phyloP scores from a whole-genome alignment of 2,113 vertebrate species.

The Hemicordylus capensis region DNA sequence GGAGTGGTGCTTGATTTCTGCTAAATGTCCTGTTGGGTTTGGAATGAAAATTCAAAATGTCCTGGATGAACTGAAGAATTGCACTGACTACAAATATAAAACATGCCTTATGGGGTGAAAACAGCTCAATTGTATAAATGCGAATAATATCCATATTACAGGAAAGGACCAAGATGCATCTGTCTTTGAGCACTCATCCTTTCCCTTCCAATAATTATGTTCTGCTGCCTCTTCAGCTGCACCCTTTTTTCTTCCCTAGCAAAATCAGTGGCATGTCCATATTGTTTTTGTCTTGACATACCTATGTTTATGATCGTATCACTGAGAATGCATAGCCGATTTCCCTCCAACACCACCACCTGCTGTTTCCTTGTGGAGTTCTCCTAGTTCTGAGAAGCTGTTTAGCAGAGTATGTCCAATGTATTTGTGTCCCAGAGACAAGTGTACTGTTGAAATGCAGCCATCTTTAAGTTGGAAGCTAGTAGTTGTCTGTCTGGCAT shows the following conservation, averaged over 20 bases:
- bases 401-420: background rate
- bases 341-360: background rate
- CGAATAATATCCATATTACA: fast-evolving
- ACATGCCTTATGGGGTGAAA: background rate
- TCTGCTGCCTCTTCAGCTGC: background rate
- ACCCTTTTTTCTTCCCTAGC: background rate
- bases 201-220: background rate
- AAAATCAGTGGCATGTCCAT: background rate
- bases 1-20: background rate
- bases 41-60: background rate
- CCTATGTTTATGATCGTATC: background rate
- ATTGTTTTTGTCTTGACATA: too few relatives aligned
- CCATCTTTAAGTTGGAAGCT: background rate
- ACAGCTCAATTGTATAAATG: background rate
- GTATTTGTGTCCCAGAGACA: background rate
- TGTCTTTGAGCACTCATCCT: fast-evolving
- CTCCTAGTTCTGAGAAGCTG: background rate
- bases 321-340: background rate
- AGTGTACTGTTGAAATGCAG: background rate
- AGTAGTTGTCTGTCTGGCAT: background rate
- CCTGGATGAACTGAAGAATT: background rate
- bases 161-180: background rate
- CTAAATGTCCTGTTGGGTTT: background rate
- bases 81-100: background rate
- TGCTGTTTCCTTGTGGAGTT: background rate